Evolutionary conservation across 2,113 vertebrate genomes (phyloP), one percentile per base, ranked within the genome.

Genomic region (Rhizomys pruinosus): DNA sequence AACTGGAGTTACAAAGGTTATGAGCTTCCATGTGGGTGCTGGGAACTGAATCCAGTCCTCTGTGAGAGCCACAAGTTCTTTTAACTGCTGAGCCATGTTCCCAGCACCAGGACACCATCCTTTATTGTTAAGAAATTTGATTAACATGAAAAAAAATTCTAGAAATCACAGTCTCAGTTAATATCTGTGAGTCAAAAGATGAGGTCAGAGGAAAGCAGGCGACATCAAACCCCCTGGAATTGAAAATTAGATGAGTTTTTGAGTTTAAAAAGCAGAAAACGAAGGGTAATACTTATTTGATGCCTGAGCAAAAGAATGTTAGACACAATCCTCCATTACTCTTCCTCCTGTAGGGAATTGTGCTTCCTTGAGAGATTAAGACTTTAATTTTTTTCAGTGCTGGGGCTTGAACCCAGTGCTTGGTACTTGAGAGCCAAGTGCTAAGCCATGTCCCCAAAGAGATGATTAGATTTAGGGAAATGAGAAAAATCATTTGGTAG

Each of bases 131-230:
- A 68, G 16, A 34, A 47, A 78, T 84, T 88, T 80, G 68, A 52
- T 88, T 87, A 81, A 94, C 91, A 52, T 81, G 34, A 32, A 93
- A 91, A 84, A 64, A 82, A 92, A 82, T 89, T 84, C 16, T 94
- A 72, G 37, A 74, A 92, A 73, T 84, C 42, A 63, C 23, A n/a
- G 57, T 89, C 13, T 37, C 34, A 59, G 19, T 86, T 80, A 91
- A 11, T 42, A 22, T 74, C 37, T 76, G 22, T 4, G 55, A 37
- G 34, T 64, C 42, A 86, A 63, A 66, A 87, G 34, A 44, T 39
- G 9, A 77, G 63, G 34, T 66, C 17, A 52, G 57, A 80, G 61
- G 87, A 89, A 95, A 91, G 90, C 4, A 39, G 22, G 25, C 71
- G 37, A 19, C 52, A 74, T n/a, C 68, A 44, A 34, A 78, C 13